These are phyloP conservation scores for Tenualosa ilisha DNA, from an alignment of 2,797 vertebrate species.

Conservation along the genomic window DNA sequence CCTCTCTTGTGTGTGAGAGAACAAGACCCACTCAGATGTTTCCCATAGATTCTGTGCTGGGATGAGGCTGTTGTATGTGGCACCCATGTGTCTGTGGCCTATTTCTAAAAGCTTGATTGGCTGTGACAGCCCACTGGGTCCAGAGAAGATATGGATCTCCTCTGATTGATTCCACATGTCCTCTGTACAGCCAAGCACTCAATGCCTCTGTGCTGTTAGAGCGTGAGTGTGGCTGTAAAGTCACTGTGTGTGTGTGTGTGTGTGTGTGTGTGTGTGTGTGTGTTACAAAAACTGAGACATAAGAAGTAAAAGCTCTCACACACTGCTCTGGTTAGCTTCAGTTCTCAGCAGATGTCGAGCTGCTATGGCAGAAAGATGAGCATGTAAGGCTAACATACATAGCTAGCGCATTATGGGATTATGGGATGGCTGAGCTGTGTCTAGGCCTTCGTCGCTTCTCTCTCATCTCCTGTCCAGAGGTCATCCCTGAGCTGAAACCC, in stretches of 20 bases:
- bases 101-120: neutral
- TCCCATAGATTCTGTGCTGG: no score
- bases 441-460: neutral
- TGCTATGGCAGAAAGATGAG: neutral
- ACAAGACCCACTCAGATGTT: no score
- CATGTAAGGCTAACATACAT: no score
- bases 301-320: neutral
- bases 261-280: neutral
- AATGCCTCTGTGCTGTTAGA: neutral
- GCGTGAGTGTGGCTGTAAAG: neutral
- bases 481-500: neutral
- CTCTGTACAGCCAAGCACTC: neutral
- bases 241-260: neutral
- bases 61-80: neutral
- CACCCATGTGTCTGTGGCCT: neutral
- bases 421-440: neutral
- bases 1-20: no score
- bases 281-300: neutral
- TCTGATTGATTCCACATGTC: neutral
- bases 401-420: no score
- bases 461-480: neutral
- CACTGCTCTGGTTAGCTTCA: neutral
- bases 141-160: constrained; percentile 25
- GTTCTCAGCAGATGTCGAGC: neutral
- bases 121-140: constrained; percentile 12